These are phyloP conservation scores for Epirrita christyi DNA, from an alignment of 2,888 invertebrate genomes.

Conservation along the genomic window DNA sequence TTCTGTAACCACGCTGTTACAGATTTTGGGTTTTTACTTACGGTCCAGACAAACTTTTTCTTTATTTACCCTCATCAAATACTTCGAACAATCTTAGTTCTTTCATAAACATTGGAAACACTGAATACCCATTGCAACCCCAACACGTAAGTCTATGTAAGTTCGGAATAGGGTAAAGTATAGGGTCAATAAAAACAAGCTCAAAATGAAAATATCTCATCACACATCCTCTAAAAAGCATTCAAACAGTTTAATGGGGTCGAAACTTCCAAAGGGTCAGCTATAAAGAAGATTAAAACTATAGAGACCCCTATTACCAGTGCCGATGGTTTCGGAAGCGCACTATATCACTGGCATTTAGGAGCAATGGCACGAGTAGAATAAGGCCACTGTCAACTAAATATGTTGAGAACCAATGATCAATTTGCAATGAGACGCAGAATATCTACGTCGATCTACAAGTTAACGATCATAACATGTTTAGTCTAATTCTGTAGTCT, in stretches of 20 bases:
- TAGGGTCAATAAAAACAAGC: conserved; percentile 3
- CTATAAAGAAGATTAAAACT: conserved; percentile 81
- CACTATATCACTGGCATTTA: conserved; percentile 62
- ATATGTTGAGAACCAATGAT: too few species aligned
- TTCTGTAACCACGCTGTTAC: too few species aligned
- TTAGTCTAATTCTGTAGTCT: too few species aligned
- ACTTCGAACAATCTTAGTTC: too few species aligned
- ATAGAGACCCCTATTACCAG: conserved; percentile 66
- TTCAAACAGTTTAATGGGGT: conserved; percentile 53
- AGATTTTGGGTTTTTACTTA: too few species aligned
- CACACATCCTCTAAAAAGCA: conserved; percentile 33
- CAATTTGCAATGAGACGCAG: too few species aligned
- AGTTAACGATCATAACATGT: too few species aligned
- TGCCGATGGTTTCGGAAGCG: conserved; percentile 55
- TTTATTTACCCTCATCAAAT: too few species aligned
- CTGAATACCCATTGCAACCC: too few species aligned
- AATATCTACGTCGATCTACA: too few species aligned
- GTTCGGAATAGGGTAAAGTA: background rate
- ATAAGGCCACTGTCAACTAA: conserved; percentile 6
- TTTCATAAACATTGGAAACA: too few species aligned
- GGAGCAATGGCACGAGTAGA: conserved; percentile 21
- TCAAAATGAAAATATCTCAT: conserved; percentile 28
- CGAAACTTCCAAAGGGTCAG: conserved; percentile 65
- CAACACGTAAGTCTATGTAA: conserved; percentile 12
- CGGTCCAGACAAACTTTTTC: too few species aligned